Base-by-base conservation (phyloP, 23 tunicate genomes). In the Aplidium turbinatum region DNA sequence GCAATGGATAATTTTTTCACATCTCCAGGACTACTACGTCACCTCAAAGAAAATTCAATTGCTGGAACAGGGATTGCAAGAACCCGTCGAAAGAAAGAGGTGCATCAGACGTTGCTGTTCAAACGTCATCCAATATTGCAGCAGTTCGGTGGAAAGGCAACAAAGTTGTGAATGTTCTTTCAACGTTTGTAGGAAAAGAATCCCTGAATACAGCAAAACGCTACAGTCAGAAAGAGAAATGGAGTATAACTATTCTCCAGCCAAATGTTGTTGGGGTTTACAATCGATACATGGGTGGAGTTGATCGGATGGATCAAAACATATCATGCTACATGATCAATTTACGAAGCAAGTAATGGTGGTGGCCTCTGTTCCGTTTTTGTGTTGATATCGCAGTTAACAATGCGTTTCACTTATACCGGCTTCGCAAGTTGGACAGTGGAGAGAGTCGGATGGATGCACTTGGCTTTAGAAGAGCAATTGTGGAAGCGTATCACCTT, bases 321-420 rank as follows among this genome's bases (percentile, higher is more conserved):
- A n/a, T n/a, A n/a, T 54, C 60, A 6, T 11, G 19, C 35, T 70
- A 70, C 38, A 70, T 70, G 76, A 28, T 70, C 19, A 47, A 70
- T 38, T 22, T 11, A 21, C 7, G 76, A 47, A 70, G 76, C 76
- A 70, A 70, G 26, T 22, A 70, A 28, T 70, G 76, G 76, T 70
- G 76, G 76, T 70, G 76, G 76, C 76, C 58, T 5, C 2, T 46
- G 19, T 70, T 70, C 47, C 58, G 76, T 4, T 70, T 70, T 29
- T 70, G 35, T 25, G 45, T 70, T 9, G 58, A 70, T 30, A 58
- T 70, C 11, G 76, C 76, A 23, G 58, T 70, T 21, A 70, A 70
- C 29, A 70, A 70, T 47, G 76, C 76, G 2, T 70, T 46, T 48
- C 58, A 47, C 36, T 18, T 70, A 6, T 70, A 70, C 58, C 35